phyloP scores from a whole-genome alignment of 1,140 invertebrate species.

The Eciton burchellii region DNA sequence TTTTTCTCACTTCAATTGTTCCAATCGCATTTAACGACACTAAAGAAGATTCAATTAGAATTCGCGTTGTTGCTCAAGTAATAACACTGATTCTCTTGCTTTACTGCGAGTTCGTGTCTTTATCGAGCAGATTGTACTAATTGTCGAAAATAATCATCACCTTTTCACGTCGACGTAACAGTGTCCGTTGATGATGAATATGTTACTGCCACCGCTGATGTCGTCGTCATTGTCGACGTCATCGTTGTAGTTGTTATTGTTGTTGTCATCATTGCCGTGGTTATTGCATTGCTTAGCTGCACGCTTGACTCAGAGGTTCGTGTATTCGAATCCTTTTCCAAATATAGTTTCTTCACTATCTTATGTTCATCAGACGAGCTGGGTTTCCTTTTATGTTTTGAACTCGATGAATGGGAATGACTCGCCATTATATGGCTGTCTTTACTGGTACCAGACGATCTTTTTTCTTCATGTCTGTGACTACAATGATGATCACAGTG shows the following conservation, averaged over 20 bases:
- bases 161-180: conserved; percentile 67
- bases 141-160: conserved; percentile 44
- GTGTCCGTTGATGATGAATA: conserved; percentile 54
- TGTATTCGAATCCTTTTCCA: conserved; percentile 51
- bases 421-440: conserved; percentile 54
- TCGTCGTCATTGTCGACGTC: conserved; percentile 12
- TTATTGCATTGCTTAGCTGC: background rate
- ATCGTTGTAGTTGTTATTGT: background rate
- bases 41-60: conserved; percentile 37
- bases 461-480: conserved; percentile 56
- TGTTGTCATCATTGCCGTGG: background rate
- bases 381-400: conserved; percentile 73
- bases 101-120: conserved; percentile 3
- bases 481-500: conserved; percentile 52
- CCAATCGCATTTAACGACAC: background rate
- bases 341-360: conserved; percentile 52
- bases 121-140: conserved; percentile 68
- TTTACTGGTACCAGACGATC: conserved; percentile 61
- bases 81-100: conserved; percentile 8
- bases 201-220: conserved; percentile 21
- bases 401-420: conserved; percentile 73
- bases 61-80: conserved; percentile 19
- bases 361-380: conserved; percentile 63
- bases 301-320: conserved; percentile 39
- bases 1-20: background rate